Conservation (phyloP, 2,888 invertebrate genomes). For the Nemurella pictetii region DNA sequence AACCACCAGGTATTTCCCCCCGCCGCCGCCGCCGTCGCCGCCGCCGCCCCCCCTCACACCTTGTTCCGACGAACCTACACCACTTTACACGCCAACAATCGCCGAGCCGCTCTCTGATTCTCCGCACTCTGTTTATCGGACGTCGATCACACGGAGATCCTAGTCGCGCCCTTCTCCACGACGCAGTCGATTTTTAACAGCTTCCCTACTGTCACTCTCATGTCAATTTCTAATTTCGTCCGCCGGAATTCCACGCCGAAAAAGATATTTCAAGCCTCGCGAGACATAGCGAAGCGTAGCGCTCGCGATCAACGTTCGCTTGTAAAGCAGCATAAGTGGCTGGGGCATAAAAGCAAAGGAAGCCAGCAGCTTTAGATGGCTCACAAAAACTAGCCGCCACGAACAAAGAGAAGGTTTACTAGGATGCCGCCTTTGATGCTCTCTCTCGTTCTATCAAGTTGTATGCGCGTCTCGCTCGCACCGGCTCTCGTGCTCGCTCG, state of each 20-base stretch:
- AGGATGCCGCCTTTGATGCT: constrained; percentile 38
- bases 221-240: background rate
- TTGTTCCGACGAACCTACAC: background rate
- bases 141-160: background rate
- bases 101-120: too few species aligned
- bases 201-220: background rate
- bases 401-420: constrained; percentile 40
- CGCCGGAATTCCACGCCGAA: background rate
- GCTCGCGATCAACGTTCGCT: background rate
- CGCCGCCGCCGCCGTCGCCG: background rate
- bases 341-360: constrained; percentile 1
- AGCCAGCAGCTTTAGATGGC: constrained; percentile 14
- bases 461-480: background rate
- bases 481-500: background rate
- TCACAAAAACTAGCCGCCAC: constrained; percentile 36
- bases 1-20: background rate
- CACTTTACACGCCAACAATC: background rate
- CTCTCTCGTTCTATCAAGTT: constrained; percentile 27
- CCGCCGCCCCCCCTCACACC: background rate
- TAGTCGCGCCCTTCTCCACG: background rate
- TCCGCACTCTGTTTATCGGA: background rate
- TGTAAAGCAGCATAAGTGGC: constrained; percentile 9
- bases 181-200: background rate
- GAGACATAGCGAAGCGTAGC: background rate
- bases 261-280: background rate